Conservation (phyloP, 2,797 vertebrate genomes). For the Sphaeramia orbicularis region DNA sequence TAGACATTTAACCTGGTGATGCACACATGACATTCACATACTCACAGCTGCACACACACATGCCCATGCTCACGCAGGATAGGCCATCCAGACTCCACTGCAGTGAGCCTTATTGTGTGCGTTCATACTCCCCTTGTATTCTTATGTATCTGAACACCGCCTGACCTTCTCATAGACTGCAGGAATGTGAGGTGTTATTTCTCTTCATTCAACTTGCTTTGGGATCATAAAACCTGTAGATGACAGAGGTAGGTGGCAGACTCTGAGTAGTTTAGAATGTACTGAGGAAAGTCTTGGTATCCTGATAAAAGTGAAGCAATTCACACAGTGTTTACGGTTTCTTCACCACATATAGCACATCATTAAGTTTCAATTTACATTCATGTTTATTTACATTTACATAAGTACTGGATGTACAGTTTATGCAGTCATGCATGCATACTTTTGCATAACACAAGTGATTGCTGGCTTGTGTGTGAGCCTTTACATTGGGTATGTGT, state of each 20-base stretch:
- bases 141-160: slow-evolving; percentile 80
- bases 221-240: slow-evolving; percentile 85
- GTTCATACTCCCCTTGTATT: slow-evolving; percentile 85
- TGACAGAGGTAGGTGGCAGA: slow-evolving; percentile 44
- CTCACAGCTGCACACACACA: slow-evolving; percentile 16
- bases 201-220: slow-evolving; percentile 87
- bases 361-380: slow-evolving; percentile 17
- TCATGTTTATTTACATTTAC: slow-evolving; percentile 2
- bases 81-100: slow-evolving; percentile 33
- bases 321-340: slow-evolving; percentile 10
- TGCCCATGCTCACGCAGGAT: slow-evolving; percentile 17
- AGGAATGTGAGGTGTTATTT: slow-evolving; percentile 82
- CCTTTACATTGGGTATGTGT: slow-evolving; percentile 47
- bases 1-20: slow-evolving; percentile 22
- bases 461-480: slow-evolving; percentile 36
- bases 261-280: neutral
- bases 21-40: slow-evolving; percentile 24
- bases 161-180: slow-evolving; percentile 79
- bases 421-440: slow-evolving; percentile 12
- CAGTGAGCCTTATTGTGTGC: slow-evolving; percentile 59
- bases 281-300: too few species aligned
- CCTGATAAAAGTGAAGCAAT: neutral
- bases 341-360: neutral
- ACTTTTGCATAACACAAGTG: slow-evolving; percentile 36
- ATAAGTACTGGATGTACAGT: neutral